Base-by-base conservation (phyloP, 2,888 invertebrate species). In the Caenorhabditis uteleia region DNA sequence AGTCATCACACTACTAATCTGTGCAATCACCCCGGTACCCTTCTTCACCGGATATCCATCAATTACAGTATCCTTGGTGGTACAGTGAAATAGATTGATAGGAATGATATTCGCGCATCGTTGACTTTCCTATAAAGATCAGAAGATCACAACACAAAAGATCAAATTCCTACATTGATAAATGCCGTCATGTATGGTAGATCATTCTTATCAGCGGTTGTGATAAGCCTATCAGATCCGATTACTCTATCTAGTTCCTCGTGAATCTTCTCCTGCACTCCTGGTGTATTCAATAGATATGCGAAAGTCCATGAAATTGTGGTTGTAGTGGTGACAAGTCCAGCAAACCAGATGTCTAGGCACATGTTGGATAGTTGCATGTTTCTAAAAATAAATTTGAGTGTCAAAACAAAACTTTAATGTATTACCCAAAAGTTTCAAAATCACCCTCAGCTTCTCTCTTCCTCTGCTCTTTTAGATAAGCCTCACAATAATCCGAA, bases 231-330 rank as follows among this genome's bases (percentile, higher is more conserved):
- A 25, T 59, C 64, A 23, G 46, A 34, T 39, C 66, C 73, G 18
- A 75, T 68, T 2, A 70, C 71, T 21, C 56, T 49, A 36, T 70
- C 61, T 44, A 75, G 34, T 34, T 75, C 75, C 3, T 54, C 58
- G 14, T 75, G 70, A 7, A 75, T 34, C 26, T 74, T 74, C n/a
- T 66, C 54, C 53, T 74, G 49, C 16, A 56, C 47, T 14, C 34
- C 56, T 7, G 59, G 59, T n/a, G 53, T 25, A 25, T 66, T 55
- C 27, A 60, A 16, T 2, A 51, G n/a, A 18, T 56, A 66, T 12
- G 42, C 34, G 16, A 66, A 26, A 0, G 48, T 18, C 66, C 66
- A 66, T 25, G 48, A 39, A 0, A 66, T 31, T 1, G 58, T 66
- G 3, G 42, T 18, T 1, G 56, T 56, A 12, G 56, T 56, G 3